phyloP scores from a whole-genome alignment of 2,113 vertebrate species.

The Syngnathus typhle region DNA sequence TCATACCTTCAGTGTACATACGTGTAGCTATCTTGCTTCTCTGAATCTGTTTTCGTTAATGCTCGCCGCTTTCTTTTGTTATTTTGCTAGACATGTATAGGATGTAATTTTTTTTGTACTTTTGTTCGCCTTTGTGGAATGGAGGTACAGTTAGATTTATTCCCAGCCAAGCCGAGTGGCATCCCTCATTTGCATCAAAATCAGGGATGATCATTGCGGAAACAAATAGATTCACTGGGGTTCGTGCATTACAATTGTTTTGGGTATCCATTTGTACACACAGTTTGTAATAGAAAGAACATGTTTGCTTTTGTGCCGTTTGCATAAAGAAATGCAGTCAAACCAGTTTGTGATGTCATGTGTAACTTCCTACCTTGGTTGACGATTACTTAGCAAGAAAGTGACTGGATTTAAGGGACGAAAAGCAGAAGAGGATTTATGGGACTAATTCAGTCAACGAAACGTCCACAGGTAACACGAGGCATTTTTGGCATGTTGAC shows the following conservation, averaged over 20 bases:
- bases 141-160: too few species aligned
- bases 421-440: slow-evolving; percentile 21
- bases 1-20: too few species aligned
- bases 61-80: too few species aligned
- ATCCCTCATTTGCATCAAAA: too few species aligned
- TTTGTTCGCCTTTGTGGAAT: too few species aligned
- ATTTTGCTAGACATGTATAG: too few species aligned
- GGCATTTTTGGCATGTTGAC: not conserved
- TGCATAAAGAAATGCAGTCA: slow-evolving; percentile 7
- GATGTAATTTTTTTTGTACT: too few species aligned
- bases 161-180: too few species aligned
- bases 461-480: slow-evolving; percentile 41
- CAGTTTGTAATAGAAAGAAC: not conserved
- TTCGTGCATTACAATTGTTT: not conserved
- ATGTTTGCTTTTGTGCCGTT: not conserved
- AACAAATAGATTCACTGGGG: too few species aligned
- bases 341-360: slow-evolving; percentile 5
- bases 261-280: not conserved
- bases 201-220: too few species aligned
- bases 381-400: not conserved
- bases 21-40: too few species aligned
- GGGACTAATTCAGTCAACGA: slow-evolving; percentile 30
- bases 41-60: too few species aligned
- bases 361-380: not conserved
- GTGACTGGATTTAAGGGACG: not conserved